phyloP scores from a whole-genome alignment of 2,113 vertebrate genomes.

The Maylandia zebra region DNA sequence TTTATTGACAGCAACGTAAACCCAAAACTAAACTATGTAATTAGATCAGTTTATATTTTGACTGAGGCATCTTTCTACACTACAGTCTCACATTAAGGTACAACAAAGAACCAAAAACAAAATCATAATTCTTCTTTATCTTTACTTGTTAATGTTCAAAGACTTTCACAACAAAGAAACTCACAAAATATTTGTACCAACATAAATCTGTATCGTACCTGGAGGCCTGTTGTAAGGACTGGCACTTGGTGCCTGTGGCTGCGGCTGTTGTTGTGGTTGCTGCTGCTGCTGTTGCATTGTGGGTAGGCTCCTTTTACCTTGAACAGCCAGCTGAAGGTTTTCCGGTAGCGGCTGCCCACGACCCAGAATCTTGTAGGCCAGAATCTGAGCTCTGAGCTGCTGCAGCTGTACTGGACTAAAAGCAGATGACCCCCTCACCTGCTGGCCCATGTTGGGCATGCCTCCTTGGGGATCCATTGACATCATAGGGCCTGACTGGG shows the following conservation, averaged over 20 bases:
- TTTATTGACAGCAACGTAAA: rapidly evolving
- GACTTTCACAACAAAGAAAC: not conserved
- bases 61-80: not conserved
- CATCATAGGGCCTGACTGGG: constrained; percentile 82
- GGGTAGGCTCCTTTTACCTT: constrained; percentile 92
- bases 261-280: constrained; percentile 29
- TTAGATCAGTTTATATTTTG: not conserved
- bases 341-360: constrained; percentile 93
- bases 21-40: not conserved
- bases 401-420: constrained; percentile 95
- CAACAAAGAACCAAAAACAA: not conserved
- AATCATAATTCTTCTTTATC: not conserved
- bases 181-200: not conserved
- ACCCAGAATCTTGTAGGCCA: constrained; percentile 96
- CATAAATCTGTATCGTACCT: constrained; percentile 63
- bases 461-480: constrained; percentile 81
- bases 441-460: constrained; percentile 73
- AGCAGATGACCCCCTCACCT: constrained; percentile 84
- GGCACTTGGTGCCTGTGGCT: constrained; percentile 64
- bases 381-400: constrained; percentile 94
- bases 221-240: constrained; percentile 81
- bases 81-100: not conserved
- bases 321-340: constrained; percentile 94
- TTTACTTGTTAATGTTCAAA: not conserved
- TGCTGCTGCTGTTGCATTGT: constrained; percentile 84